Evolutionary conservation across 2,888 invertebrate species (phyloP), one percentile per base, ranked within the genome.

Genomic region (Cabera pusaria): DNA sequence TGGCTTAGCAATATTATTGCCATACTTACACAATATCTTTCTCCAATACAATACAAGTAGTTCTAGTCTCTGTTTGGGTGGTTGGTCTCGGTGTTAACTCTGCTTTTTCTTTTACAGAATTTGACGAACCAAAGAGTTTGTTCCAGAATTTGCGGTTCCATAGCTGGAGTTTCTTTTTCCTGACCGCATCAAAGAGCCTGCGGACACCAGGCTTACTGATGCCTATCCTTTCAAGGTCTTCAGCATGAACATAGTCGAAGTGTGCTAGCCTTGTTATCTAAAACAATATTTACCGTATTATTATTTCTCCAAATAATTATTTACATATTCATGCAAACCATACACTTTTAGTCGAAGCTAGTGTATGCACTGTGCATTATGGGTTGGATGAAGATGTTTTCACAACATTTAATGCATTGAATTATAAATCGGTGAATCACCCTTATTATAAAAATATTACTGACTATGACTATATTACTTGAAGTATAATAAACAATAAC

Each of bases 201-300:
- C 98, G 90, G 2, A 97, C 94, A 1, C 97, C 98, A 32, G 98
- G 98, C 72, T 96, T 96, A 27, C 98, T 97, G 69, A 99, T 92
- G 1, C 98, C 98, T 68, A 98, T 95, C 67, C 96, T 95, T 70
- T 98, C 98, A 66, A 99, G 90, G 82, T 99, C 98, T 56, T 98
- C 97, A 0, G 95, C 90, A 64, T 96, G 96, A n/a, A 99, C 98
- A 91, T 96, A 97, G 64, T 98, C 98, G 76, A 99, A 99, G 84
- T 99, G 99, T 32, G 97, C 94, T 61, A 98, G 81, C 44, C 97
- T 91, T 17, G 98, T 97, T 39, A 98, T 93, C 92, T 96, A 91
- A 78, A 83, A 52, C 46, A 43, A n/a, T n/a, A n/a, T n/a, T n/a
- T n/a, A n/a, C n/a, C n/a, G n/a, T n/a, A n/a, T n/a, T n/a, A n/a